Percentiles rank a stretch among this genome's conserved stretches.
phyloP scores from a whole-genome alignment of 2,888 invertebrate genomes.

The Eupelmus urozonus region DNA sequence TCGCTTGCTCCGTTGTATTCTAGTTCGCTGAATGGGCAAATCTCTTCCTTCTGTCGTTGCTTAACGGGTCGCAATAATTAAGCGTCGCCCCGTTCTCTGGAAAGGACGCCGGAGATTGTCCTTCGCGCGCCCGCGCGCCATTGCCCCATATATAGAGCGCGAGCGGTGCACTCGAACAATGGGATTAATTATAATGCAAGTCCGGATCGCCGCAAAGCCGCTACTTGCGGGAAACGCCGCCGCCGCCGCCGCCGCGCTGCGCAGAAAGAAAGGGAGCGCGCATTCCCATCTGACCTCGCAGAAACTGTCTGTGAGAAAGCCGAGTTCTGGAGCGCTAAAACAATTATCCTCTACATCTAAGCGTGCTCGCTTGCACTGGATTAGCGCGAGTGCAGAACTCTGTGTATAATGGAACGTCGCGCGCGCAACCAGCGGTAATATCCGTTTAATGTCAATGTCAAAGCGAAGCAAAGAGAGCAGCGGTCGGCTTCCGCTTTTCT shows the following conservation, averaged over 20 bases:
- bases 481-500: background rate
- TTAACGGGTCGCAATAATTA: conserved; percentile 66
- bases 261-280: conserved; percentile 14
- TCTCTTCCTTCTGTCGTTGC: conserved; percentile 57
- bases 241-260: background rate
- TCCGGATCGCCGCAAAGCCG: conserved; percentile 69
- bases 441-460: conserved; percentile 51
- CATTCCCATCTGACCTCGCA: conserved; percentile 58
- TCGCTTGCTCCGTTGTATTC: conserved; percentile 8
- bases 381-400: too few relatives aligned
- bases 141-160: conserved; percentile 62
- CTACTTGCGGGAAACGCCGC: conserved; percentile 66
- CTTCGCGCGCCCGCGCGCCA: conserved; percentile 55
- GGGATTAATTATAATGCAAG: conserved; percentile 74
- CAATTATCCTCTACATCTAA: conserved; percentile 58
- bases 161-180: conserved; percentile 68
- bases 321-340: conserved; percentile 59
- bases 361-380: too few relatives aligned
- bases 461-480: background rate
- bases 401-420: background rate
- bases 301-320: conserved; percentile 60
- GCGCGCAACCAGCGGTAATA: background rate
- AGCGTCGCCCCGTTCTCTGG: conserved; percentile 61
- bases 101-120: conserved; percentile 24
- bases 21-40: conserved; percentile 23